phyloP scores from a whole-genome alignment of 2,797 vertebrate species.

The Aphelocoma californica region DNA sequence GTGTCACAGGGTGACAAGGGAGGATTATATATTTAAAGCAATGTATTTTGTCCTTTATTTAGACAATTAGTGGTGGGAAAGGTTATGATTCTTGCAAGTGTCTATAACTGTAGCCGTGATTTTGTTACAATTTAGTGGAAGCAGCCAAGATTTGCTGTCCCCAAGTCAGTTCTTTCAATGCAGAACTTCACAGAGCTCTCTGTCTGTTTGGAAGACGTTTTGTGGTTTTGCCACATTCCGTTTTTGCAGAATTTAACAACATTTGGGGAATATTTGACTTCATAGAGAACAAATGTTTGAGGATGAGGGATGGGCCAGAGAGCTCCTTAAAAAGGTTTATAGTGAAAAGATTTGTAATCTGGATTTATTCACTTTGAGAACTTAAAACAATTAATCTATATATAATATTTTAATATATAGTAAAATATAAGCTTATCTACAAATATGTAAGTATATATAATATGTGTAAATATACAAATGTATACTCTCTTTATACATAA shows the following conservation, averaged over 20 bases:
- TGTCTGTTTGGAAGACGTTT: neutral
- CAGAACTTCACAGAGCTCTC: neutral
- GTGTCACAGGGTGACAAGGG: neutral
- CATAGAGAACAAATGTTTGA: neutral
- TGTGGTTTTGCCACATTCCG: neutral
- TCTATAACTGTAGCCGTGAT: neutral
- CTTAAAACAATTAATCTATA: neutral
- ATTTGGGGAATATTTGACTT: neutral
- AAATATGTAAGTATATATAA: neutral
- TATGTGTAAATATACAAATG: neutral
- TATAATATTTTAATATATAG: neutral
- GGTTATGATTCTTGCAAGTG: neutral
- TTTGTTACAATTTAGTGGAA: neutral
- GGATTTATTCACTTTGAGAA: rapidly evolving
- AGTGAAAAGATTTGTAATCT: neutral
- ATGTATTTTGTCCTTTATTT: neutral
- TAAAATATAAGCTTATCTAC: neutral
- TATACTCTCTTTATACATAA: neutral
- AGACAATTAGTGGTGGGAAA: neutral
- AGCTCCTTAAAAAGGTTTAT: neutral
- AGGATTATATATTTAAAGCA: neutral
- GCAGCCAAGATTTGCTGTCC: neutral
- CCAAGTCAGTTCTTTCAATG: neutral
- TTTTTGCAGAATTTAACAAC: neutral
- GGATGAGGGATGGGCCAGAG: neutral